Evolutionary conservation across 2,797 vertebrate genomes (phyloP).

Genomic region (Paratrypauchen microcephalus): DNA sequence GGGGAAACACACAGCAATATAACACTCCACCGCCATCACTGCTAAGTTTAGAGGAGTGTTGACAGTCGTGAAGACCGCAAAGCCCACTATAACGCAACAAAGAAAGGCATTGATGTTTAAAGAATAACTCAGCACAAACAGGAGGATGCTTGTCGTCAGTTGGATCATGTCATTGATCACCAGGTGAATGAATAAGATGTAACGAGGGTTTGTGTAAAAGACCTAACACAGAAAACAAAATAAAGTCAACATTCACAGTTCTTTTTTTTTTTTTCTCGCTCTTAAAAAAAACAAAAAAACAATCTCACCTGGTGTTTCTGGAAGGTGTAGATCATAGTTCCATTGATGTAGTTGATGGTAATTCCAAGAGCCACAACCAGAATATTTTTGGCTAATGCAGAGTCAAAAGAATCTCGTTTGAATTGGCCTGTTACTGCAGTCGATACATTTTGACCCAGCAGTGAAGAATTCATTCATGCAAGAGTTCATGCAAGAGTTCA

Average conservation of each 20-base stretch:
- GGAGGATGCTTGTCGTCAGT: slow-evolving; percentile 46
- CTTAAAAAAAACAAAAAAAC: no score
- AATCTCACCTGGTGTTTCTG: slow-evolving; percentile 53
- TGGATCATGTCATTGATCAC: slow-evolving; percentile 74
- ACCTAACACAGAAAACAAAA: slow-evolving; percentile 39
- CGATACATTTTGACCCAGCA: slow-evolving; percentile 15
- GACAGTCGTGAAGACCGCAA: slow-evolving; percentile 44
- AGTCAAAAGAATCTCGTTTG: slow-evolving; percentile 24
- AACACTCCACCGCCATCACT: slow-evolving; percentile 61
- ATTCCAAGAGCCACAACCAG: slow-evolving; percentile 36
- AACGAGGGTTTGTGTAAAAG: slow-evolving; percentile 62
- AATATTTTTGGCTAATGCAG: slow-evolving; percentile 61
- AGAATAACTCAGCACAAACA: slow-evolving; percentile 54
- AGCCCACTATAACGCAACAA: slow-evolving; percentile 51
- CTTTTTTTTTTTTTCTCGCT: neutral
- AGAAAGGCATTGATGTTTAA: slow-evolving; percentile 50
- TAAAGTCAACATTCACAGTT: neutral
- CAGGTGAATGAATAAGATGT: slow-evolving; percentile 74
- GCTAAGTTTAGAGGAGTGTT: slow-evolving; percentile 70
- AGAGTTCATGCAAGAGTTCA: neutral
- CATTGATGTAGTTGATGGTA: slow-evolving; percentile 57
- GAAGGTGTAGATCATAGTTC: slow-evolving; percentile 45
- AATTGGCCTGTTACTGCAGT: neutral
- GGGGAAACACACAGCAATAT: slow-evolving; percentile 59
- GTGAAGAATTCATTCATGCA: slow-evolving; percentile 49